Evolutionary conservation across 1,140 invertebrate species (phyloP), one percentile per base, ranked within the genome.

Genomic region (Holotrichia oblita): DNA sequence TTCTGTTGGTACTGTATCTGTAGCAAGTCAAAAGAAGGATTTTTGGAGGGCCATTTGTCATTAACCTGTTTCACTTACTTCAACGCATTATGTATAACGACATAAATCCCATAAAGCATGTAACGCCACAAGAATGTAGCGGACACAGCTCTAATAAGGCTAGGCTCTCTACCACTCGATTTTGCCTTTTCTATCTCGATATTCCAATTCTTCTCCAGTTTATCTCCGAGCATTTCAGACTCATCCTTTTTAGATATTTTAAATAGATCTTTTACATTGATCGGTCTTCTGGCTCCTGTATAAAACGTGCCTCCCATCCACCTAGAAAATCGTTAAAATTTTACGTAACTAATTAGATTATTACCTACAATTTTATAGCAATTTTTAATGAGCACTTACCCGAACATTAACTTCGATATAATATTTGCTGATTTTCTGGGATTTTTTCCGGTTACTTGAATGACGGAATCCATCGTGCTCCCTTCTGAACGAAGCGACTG

Each of bases 151-250:
- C 34, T 12, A 27, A 69, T 14, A 6, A 77, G 41, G 41, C 59
- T 77, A 40, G 76, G 76, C 40, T 77, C 40, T 17, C 20, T 64
- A 14, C n/a, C 24, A 8, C 34, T 77, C 17, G 12, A 40, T 69
- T 40, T 7, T 0, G 55, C 48, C 2, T 24, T 34, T 17, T 41
- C 27, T 17, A 77, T 7, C 27, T 77, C 76, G 14, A 10, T n/a
- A 34, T 64, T 42, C 76, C 76, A 77, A 40, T 69, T 77, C 4
- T 69, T 34, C 17, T 77, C 76, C 27, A 77, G 17, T 69, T 24
- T 40, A 77, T 77, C 40, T 40, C 55, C 76, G 3, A 77, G 34
- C 6, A 40, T 40, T 69, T 77, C 34, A 0, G 76, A 77, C 2
- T 77, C 59, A 34, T 77, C 61, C 4, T 3, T 22, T n/a, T 22